Evolutionary conservation across 2,113 vertebrate species (phyloP).

Genomic region (Shinisaurus crocodilurus): DNA sequence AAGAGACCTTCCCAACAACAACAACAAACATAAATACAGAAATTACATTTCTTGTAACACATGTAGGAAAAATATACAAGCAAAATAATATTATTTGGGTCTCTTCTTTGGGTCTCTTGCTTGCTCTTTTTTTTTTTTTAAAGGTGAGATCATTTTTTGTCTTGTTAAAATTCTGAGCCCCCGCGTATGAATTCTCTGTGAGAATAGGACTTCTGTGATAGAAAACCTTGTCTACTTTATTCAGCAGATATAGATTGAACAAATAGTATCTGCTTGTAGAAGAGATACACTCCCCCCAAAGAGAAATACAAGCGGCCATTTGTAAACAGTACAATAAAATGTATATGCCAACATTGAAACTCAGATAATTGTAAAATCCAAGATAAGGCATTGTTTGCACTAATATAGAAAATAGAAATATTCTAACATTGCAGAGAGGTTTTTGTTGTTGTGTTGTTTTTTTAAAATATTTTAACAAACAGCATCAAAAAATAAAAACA

Average conservation of each 20-base stretch:
- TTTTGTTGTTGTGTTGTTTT: no score
- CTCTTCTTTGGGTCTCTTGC: no score
- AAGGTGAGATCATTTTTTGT: no score
- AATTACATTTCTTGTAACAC: no score
- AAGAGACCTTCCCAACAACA: no score
- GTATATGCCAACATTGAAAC: accelerated
- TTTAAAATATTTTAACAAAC: neutral
- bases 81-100: no score
- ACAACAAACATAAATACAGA: no score
- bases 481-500: neutral
- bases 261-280: neutral
- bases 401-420: accelerated
- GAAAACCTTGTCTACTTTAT: neutral
- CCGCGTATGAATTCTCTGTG: neutral
- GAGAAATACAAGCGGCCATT: neutral
- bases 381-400: neutral
- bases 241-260: neutral
- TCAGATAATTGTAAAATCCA: accelerated
- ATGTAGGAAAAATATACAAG: no score
- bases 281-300: neutral
- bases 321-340: accelerated
- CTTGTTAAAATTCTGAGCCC: no score
- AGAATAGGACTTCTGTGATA: neutral
- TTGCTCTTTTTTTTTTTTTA: no score
- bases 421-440: neutral